phyloP scores from a whole-genome alignment of 2,888 invertebrate species.

The Galerucella calmariensis region DNA sequence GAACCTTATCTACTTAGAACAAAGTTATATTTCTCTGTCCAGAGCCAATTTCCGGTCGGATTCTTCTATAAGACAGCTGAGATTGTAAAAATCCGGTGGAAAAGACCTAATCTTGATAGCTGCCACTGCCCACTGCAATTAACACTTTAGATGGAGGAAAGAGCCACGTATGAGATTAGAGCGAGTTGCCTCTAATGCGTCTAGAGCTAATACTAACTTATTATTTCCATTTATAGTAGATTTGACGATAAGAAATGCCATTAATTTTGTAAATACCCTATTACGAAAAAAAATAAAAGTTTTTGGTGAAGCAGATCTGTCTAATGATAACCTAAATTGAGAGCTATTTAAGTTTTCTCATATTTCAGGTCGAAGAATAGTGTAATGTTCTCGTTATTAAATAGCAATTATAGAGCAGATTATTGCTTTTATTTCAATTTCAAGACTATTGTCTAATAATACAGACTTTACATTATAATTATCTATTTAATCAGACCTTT shows the following conservation, averaged over 20 bases:
- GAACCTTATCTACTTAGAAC: constrained; percentile 58
- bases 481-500: too few relatives aligned
- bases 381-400: too few relatives aligned
- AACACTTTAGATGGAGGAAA: constrained; percentile 52
- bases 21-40: constrained; percentile 60
- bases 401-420: too few relatives aligned
- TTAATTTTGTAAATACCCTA: constrained; percentile 51
- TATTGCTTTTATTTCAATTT: too few relatives aligned
- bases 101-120: constrained; percentile 53
- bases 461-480: too few relatives aligned
- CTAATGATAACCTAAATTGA: constrained; percentile 8
- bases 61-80: constrained; percentile 47
- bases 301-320: constrained; percentile 52
- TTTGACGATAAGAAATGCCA: constrained; percentile 39
- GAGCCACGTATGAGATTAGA: constrained; percentile 44
- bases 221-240: constrained; percentile 47
- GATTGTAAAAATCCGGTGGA: constrained; percentile 56
- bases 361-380: background rate
- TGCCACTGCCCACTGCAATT: constrained; percentile 56
- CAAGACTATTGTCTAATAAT: too few relatives aligned
- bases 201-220: constrained; percentile 42
- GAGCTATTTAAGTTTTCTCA: background rate
- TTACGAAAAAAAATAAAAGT: constrained; percentile 55
- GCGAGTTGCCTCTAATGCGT: constrained; percentile 43
- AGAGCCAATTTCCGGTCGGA: constrained; percentile 57